Percentiles rank a stretch among this genome's conserved stretches.
Evolutionary conservation across 2,797 vertebrate genomes (phyloP).

Genomic region (Erpetoichthys calabaricus): DNA sequence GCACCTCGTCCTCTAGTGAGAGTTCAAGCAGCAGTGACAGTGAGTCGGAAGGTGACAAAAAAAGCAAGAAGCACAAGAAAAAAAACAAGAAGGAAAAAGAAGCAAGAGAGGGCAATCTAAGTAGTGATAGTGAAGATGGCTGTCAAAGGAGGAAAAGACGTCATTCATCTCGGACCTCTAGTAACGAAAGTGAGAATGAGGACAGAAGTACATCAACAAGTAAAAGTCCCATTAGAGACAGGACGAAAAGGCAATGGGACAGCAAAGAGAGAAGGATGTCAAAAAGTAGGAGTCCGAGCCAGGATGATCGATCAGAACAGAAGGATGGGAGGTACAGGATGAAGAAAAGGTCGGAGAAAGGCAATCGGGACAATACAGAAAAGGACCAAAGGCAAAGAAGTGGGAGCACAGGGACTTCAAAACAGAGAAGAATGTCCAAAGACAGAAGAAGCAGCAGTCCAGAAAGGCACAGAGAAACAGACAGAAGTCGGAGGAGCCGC

Average conservation of each 20-base stretch:
- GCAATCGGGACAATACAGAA: too few species aligned
- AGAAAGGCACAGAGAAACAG: slow-evolving; percentile 16
- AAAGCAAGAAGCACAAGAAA: slow-evolving; percentile 61
- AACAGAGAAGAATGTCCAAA: neutral
- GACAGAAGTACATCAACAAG: slow-evolving; percentile 28
- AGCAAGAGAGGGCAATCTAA: slow-evolving; percentile 49
- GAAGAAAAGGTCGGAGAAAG: too few species aligned
- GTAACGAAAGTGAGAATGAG: slow-evolving; percentile 38
- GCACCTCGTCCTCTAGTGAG: slow-evolving; percentile 42
- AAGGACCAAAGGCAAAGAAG: neutral
- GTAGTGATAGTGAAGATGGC: slow-evolving; percentile 40
- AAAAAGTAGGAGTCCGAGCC: neutral
- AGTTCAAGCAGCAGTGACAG: slow-evolving; percentile 45
- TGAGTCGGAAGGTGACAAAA: slow-evolving; percentile 40
- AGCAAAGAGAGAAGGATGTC: slow-evolving; percentile 4
- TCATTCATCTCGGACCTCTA: slow-evolving; percentile 33
- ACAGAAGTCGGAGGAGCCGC: neutral
- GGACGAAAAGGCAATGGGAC: slow-evolving; percentile 24
- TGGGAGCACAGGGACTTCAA: neutral
- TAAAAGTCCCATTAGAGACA: slow-evolving; percentile 20
- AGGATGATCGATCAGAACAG: neutral
- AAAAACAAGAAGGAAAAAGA: slow-evolving; percentile 57
- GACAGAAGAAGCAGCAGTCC: neutral
- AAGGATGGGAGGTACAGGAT: neutral
- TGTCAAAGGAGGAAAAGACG: slow-evolving; percentile 49